Base-by-base conservation (phyloP, 2,888 invertebrate genomes). In the Chironomus riparius region DNA sequence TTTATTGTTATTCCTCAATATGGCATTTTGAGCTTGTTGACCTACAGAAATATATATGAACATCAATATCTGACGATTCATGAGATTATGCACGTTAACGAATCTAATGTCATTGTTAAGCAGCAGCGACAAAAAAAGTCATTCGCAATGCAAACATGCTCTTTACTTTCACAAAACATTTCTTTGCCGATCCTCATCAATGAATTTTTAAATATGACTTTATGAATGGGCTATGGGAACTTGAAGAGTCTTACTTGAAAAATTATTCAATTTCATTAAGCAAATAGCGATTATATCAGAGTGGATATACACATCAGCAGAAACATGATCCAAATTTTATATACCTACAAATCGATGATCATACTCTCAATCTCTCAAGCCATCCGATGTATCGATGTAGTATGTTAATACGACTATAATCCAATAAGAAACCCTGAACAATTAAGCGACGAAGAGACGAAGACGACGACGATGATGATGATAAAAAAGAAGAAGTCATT, bases 1-100 rank as follows among this genome's bases (percentile, higher is more conserved):
- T 10, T 15, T 84, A 85, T 86, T 86, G 81, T n/a, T 80, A 81
- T 65, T 56, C 18, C 56, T 56, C 15, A 38, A 38, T 56, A 56
- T 65, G 65, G 12, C 65, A 24, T 24, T 65, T 24, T 38, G 21
- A 65, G 12, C 65, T 65, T 65, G 65, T 65, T 65, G 65, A 65
- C 65, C 65, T 65, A 65, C 65, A 65, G 65, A 18, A 12, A 22
- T 21, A 24, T 13, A 10, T 10, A 24, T 21, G 7, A 65, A 65
- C 4, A 21, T 18, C 28, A 2, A n/a, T n/a, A n/a, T n/a, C n/a
- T n/a, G n/a, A n/a, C 28, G 6, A 28, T 38, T 38, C 38, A 38
- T 38, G 38, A 38, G 38, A 38, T 38, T 38, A 38, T 38, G 38
- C 38, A 38, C 38, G 38, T 38, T 38, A 10, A 38, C 38, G 38